Conservation (phyloP, 2,797 vertebrate genomes). For the Hapalemur alaotrensis region DNA sequence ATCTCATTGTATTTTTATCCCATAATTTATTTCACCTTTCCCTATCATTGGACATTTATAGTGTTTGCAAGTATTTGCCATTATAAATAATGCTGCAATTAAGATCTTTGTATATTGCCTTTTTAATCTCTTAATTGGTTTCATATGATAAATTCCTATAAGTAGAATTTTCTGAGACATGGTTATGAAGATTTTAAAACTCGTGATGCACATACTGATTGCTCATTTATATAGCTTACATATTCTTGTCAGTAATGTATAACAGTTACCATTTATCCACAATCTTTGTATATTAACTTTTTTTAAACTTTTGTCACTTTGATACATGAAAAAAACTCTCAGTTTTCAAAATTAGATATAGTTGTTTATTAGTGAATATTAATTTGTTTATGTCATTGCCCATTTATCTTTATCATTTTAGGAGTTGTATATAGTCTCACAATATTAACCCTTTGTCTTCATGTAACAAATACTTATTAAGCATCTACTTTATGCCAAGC, state of each 20-base stretch:
- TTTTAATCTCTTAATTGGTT: background rate
- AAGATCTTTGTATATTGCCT: background rate
- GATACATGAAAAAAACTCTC: background rate
- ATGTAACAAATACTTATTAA: conserved; percentile 2
- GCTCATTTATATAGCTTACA: background rate
- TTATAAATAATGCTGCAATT: conserved; percentile 52
- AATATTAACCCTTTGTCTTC: background rate
- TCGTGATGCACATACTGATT: background rate
- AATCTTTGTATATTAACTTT: background rate
- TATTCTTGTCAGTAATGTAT: background rate
- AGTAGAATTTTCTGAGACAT: conserved; percentile 35
- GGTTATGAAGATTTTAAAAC: conserved; percentile 12
- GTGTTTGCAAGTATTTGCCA: background rate
- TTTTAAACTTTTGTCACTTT: background rate
- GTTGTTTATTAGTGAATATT: background rate
- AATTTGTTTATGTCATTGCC: background rate
- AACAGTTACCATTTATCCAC: background rate
- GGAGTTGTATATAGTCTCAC: background rate
- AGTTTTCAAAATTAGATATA: conserved; percentile 1
- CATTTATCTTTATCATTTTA: background rate
- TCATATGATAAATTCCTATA: background rate
- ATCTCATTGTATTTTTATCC: conserved; percentile 7
- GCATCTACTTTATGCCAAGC: background rate
- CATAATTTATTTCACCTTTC: background rate
- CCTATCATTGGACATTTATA: background rate